Evolutionary conservation across 2,797 vertebrate species (phyloP), one percentile per base, ranked within the genome.

Genomic region (Spinibarbus caldwelli): DNA sequence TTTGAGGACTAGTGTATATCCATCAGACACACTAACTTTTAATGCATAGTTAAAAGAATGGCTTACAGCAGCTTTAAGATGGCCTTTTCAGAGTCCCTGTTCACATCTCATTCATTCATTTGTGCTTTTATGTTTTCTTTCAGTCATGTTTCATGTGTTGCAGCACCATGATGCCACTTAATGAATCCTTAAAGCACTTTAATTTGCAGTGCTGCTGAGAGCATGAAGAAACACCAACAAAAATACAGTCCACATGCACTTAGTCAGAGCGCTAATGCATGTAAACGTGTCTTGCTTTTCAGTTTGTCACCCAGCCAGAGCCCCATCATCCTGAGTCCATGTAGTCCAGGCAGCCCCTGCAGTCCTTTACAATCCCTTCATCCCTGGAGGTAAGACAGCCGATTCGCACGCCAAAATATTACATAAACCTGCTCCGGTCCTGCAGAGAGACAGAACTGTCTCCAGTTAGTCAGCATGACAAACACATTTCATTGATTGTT

Each of bases 291-390:
- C 94, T 97, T 95, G 92, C 95, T 93, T 97, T 96, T 87, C 97
- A 98, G 97, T 94, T 94, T 98, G 93, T 97, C 97, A 68, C 97
- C 96, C 82, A 96, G 94, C 95, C 98, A 96, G 96, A 98, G 97
- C 92, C 96, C 97, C 52, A 95, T 96, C 79, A 94, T 97, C 89
- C 95, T 95, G 93, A 98, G 97, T 89, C 97, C 97, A 87, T 96
- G 97, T 96, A 98, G 97, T 86, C 97, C 97, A 5, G 95, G 96
- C 96, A 98, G 97, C 66, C 97, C 97, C 67, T 96, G 96, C 94
- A 99, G 97, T 91, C 97, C 97, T 82, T 93, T 96, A 86, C 94
- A 96, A 95, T 96, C 94, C 90, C 95, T 97, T 93, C 97, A 97
- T 89, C 97, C 97, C 86, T 98, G 97, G 96, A 98, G 97, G 97